Evolutionary conservation across 2,888 invertebrate species (phyloP), one percentile per base, ranked within the genome.

Genomic region (Brenthis ino): DNA sequence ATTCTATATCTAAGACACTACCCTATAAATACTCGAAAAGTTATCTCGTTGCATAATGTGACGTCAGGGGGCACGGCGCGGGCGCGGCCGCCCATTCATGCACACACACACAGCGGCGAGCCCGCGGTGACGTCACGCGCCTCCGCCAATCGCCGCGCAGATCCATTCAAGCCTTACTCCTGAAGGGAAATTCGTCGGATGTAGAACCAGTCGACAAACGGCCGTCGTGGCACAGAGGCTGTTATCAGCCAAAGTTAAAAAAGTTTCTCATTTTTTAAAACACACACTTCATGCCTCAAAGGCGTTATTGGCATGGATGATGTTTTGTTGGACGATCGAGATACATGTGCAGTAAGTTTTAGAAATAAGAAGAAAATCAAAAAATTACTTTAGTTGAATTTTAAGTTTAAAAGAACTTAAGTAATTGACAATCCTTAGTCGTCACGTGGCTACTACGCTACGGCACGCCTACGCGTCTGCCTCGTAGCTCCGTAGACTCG

Each of bases 131-230:
- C 96, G 96, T 96, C 96, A 96, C 94, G 76, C 77, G 77, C 77
- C 76, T 71, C 80, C 83, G 87, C 95, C 95, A 96, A 96, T 95
- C 87, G 81, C 84, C 78, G 81, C 79, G 77, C 85, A 84, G 94
- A 92, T 94, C 95, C 95, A 96, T 96, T 96, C 95, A 96, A 92
- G 90, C 89, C 89, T 86, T 90, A 89, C 92, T 93, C 89, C 87
- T 93, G 91, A 93, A 93, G 91, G 91, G 89, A 88, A 91, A 88
- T 93, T 94, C 91, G 92, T 89, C 79, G 82, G 84, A 89, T 88
- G 85, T 82, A 85, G 82, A 82, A 88, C 77, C 91, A 93, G 93
- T 93, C 91, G 88, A 77, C 85, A 79, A 79, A 80, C 84, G 85
- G 79, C 80, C 87, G 89, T 64, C 72, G 72, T 67, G 71, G 76